These are phyloP conservation scores for Heliconius nattereri DNA, from an alignment of 1,140 invertebrate species.

Conservation along the genomic window DNA sequence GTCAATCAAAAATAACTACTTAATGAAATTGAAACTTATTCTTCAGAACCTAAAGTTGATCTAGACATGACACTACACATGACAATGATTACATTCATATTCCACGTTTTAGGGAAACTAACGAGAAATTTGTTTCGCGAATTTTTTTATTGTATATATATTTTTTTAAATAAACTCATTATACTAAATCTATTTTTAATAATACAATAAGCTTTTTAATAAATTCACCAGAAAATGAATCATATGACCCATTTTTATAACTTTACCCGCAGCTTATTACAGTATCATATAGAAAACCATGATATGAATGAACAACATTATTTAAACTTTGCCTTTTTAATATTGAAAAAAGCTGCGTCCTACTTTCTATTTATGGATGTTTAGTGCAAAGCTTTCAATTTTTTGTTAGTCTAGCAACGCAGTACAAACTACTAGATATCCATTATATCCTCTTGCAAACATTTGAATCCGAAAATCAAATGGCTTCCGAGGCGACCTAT, in stretches of 20 bases:
- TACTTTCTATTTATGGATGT: conserved; percentile 5
- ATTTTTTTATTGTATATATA: no score
- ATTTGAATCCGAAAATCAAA: conserved; percentile 4
- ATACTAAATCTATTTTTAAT: no score
- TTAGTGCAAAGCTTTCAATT: conserved; percentile 1
- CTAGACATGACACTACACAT: no score
- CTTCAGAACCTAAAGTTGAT: not conserved
- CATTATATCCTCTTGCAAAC: not conserved
- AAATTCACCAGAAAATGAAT: not conserved
- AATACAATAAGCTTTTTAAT: not conserved
- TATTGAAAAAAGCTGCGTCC: not conserved
- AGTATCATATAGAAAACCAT: not conserved
- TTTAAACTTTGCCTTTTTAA: conserved; percentile 10
- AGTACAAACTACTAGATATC: not conserved
- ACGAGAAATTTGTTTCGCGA: no score
- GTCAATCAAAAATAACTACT: no score
- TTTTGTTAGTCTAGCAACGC: not conserved
- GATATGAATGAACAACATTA: not conserved
- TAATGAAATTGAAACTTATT: not conserved
- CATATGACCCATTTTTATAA: not conserved
- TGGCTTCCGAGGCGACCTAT: not conserved
- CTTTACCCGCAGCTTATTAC: not conserved
- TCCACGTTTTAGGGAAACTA: no score
- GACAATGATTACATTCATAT: no score
- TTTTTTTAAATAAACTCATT: no score